Base-by-base conservation (phyloP, 2,113 vertebrate genomes). In the Centrocercus urophasianus region DNA sequence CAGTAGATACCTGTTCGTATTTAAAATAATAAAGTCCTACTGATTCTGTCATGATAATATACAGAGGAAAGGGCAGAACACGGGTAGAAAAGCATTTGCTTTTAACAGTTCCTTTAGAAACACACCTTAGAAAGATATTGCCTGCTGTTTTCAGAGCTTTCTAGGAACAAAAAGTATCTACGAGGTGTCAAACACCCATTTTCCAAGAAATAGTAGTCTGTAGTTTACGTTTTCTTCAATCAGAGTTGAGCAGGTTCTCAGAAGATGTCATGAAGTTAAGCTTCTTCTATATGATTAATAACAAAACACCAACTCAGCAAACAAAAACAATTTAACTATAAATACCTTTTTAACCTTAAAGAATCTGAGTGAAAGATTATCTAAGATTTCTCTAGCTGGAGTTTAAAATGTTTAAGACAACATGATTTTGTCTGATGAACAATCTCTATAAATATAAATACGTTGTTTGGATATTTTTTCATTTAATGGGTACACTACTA, bases 391-490 rank as follows among this genome's bases (percentile, higher is more conserved):
- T 65, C 2, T 9, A 64, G 12, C 4, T 54, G 42, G 36, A 92
- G 14, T 59, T 78, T 47, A 52, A 12, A 20, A 56, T 32, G 13
- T 38, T 38, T 61, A 61, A 17, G 13, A 52, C 13, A 61, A 8
- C 15, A 57, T 40, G 6, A 36, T 5, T 21, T 56, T 38, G 8
- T 19, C 8, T n/a, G 34, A 75, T 42, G 43, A 45, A 27, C 25
- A 77, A n/a, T 6, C 10, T 42, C 10, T 8, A 43, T 11, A 47
- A 85, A 54, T 76, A 27, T 38, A 30, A n/a, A 50, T 11, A 27
- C 8, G 6, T 6, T 5, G 0, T 64, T 88, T 67, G 21, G 16
- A 70, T 4, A 4, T 45, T 22, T 5, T 2, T 54, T 70, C 2
- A 2, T 80, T 88, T 90, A 70, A 64, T 32, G 70, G 59, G 27